A percentile compares a stretch with the other conserved stretches of the same genome.
Conservation (phyloP, 2,888 invertebrate species). For the Adelognathus sp. region DNA sequence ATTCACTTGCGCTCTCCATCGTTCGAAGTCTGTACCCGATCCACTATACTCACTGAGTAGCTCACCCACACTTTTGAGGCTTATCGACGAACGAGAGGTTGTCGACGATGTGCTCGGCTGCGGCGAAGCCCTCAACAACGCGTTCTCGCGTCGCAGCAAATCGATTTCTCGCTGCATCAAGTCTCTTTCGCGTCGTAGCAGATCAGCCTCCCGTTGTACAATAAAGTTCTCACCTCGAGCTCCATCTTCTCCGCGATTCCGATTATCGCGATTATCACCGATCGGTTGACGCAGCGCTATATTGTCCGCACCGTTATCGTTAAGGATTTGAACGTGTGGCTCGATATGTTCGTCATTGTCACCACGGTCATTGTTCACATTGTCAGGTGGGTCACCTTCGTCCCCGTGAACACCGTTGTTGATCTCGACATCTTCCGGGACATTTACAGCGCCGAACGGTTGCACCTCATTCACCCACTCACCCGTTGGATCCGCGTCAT, state of each 20-base stretch:
- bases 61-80: conserved; percentile 51
- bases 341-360: not conserved
- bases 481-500: conserved; percentile 25
- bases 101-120: conserved; percentile 1
- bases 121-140: not conserved
- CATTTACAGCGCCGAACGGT: not conserved
- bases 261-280: too few relatives aligned
- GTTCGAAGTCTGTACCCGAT: conserved; percentile 40
- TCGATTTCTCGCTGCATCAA: conserved; percentile 7
- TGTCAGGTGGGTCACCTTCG: not conserved
- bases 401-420: not conserved
- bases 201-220: not conserved
- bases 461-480: conserved; percentile 26
- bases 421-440: not conserved
- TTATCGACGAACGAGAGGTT: conserved; percentile 20
- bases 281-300: too few relatives aligned
- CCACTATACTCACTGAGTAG: conserved; percentile 49
- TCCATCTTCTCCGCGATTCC: too few relatives aligned
- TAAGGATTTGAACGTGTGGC: too few relatives aligned
- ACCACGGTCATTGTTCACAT: not conserved
- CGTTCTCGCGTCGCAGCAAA: not conserved
- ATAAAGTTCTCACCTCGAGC: not conserved
- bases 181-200: not conserved
- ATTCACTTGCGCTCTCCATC: conserved; percentile 51
- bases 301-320: too few relatives aligned